These are phyloP conservation scores for Macrobrachium nipponense DNA, from an alignment of 1,140 invertebrate species.

Conservation along the genomic window DNA sequence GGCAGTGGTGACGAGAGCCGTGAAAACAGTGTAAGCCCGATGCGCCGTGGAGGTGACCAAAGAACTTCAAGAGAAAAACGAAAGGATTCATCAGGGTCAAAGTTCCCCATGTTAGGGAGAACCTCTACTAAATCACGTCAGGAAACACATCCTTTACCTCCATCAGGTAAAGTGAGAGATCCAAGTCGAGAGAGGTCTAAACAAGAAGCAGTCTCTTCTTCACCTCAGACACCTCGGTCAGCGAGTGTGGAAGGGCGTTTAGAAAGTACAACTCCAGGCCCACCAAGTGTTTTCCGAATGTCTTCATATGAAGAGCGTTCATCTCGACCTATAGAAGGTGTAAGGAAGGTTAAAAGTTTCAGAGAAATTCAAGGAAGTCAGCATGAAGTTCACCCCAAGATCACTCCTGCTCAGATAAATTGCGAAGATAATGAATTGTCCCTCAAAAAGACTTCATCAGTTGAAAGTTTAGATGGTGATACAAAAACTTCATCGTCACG, in stretches of 20 bases:
- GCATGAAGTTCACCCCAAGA: constrained; percentile 11
- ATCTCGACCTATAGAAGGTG: constrained; percentile 25
- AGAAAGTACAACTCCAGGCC: constrained; percentile 9
- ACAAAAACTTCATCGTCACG: constrained; percentile 2
- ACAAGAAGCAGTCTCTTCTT: constrained; percentile 6
- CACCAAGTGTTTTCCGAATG: constrained; percentile 3
- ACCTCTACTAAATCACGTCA: constrained; percentile 18
- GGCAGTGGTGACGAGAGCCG: constrained; percentile 46
- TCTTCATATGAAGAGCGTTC: constrained; percentile 41
- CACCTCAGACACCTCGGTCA: constrained; percentile 23
- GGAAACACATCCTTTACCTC: constrained; percentile 48
- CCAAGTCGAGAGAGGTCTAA: constrained; percentile 30
- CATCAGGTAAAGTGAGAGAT: constrained; percentile 46
- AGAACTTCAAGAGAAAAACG: constrained; percentile 52
- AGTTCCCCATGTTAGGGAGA: constrained; percentile 39
- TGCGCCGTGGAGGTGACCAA: constrained; percentile 47
- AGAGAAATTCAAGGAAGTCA: constrained; percentile 37
- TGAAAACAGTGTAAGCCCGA: constrained; percentile 51
- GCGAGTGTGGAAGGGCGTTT: constrained; percentile 37
- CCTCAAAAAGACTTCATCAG: constrained; percentile 27
- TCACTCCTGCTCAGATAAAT: constrained; percentile 29
- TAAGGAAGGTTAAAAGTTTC: constrained; percentile 61
- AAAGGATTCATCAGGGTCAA: constrained; percentile 36
- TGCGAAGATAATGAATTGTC: constrained; percentile 2
- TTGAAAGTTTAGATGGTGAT: constrained; percentile 54